A percentile compares a stretch with the other conserved stretches of the same genome.
These are phyloP conservation scores for Bradypodion pumilum DNA, from an alignment of 2,797 vertebrate genomes.

Conservation along the genomic window DNA sequence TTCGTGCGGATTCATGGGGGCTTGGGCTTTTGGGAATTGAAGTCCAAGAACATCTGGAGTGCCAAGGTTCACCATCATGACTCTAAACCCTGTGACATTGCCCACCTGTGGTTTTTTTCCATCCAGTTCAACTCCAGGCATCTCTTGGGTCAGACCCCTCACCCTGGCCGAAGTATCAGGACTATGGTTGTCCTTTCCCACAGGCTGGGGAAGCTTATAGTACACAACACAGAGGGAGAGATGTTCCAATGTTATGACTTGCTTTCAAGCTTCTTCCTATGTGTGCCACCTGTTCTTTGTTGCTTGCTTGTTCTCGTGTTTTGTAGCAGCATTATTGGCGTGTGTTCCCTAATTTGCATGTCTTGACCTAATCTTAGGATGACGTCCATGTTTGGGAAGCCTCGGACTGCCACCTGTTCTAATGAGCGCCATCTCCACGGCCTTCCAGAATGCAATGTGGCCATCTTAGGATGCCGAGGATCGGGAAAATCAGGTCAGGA, in stretches of 20 bases:
- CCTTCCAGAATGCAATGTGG: slow-evolving; percentile 83
- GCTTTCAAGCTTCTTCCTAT: background rate
- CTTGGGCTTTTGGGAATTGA: too few species aligned
- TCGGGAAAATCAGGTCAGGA: slow-evolving; percentile 89
- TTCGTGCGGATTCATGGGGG: too few species aligned
- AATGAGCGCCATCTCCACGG: slow-evolving; percentile 71
- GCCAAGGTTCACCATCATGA: too few species aligned
- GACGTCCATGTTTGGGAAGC: slow-evolving; percentile 84
- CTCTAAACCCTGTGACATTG: too few species aligned
- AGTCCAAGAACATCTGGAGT: too few species aligned
- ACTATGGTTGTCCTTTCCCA: background rate
- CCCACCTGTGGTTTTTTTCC: background rate
- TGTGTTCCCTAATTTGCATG: background rate
- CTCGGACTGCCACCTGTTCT: slow-evolving; percentile 64
- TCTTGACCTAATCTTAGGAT: slow-evolving; percentile 58
- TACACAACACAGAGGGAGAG: background rate
- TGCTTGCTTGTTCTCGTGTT: background rate
- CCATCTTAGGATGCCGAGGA: slow-evolving; percentile 86
- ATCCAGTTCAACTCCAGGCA: background rate
- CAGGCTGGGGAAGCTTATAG: background rate
- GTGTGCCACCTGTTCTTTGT: background rate
- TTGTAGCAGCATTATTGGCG: too few species aligned
- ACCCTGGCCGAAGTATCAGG: background rate
- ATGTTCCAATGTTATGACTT: background rate
- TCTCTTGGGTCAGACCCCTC: background rate